Percentiles rank a stretch among this genome's conserved stretches.
These are phyloP conservation scores for Tigriopus japonicus DNA, from an alignment of 1,140 invertebrate genomes.

Conservation along the genomic window DNA sequence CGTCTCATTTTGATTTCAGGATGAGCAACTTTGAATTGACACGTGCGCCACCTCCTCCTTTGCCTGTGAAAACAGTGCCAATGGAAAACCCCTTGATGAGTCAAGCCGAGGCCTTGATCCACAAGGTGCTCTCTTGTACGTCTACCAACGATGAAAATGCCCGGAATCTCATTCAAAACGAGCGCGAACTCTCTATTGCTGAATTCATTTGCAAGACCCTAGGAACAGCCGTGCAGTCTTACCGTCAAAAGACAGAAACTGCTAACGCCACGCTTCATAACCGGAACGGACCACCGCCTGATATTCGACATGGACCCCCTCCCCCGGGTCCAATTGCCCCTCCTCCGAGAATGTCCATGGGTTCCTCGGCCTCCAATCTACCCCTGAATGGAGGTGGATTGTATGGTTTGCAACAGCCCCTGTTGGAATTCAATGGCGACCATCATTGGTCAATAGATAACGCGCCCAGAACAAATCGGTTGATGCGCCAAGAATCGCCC, in stretches of 20 bases:
- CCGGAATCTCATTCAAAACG: background rate
- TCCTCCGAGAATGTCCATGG: background rate
- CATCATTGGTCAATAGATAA: background rate
- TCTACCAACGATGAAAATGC: background rate
- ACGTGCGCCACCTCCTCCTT: background rate
- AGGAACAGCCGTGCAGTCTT: background rate
- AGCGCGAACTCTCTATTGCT: background rate
- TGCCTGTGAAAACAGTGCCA: background rate
- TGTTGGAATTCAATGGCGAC: background rate
- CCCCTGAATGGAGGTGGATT: background rate
- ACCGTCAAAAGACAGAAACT: background rate
- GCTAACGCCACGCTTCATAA: background rate
- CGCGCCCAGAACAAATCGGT: too few species aligned
- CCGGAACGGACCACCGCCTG: background rate
- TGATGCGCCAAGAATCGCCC: too few species aligned
- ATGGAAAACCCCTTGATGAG: background rate
- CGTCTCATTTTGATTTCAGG: background rate
- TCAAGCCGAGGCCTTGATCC: background rate
- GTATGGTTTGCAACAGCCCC: background rate
- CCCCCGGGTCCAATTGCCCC: background rate
- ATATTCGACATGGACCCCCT: too few species aligned
- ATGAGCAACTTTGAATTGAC: background rate
- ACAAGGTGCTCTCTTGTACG: background rate
- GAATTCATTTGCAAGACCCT: background rate
- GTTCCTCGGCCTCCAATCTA: background rate